Percentiles rank a stretch among this genome's conserved stretches.
Evolutionary conservation across 2,888 invertebrate genomes (phyloP).

Genomic region (Aethes cnicana): DNA sequence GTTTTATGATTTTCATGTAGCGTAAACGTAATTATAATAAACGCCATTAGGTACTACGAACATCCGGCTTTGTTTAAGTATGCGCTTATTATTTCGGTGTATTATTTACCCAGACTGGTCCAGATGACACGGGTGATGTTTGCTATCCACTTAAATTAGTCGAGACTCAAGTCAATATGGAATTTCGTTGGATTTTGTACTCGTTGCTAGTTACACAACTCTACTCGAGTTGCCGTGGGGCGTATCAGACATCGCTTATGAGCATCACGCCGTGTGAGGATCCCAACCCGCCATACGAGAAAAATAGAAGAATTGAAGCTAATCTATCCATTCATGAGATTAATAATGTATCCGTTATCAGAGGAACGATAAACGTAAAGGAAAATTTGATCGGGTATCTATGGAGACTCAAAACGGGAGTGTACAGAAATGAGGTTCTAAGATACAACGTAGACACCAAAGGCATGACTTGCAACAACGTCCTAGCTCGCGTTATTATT

Average conservation of each 20-base stretch:
- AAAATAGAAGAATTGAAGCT: slow-evolving; percentile 24
- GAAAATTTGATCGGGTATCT: slow-evolving; percentile 39
- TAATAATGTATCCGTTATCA: slow-evolving; percentile 38
- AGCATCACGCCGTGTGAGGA: slow-evolving; percentile 36
- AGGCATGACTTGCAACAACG: slow-evolving; percentile 42
- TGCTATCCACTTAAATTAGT: slow-evolving; percentile 7
- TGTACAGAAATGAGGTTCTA: slow-evolving; percentile 32
- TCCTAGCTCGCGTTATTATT: slow-evolving; percentile 39
- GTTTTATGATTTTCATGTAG: too few relatives aligned
- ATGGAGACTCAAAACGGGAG: slow-evolving; percentile 40
- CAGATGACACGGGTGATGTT: slow-evolving; percentile 5
- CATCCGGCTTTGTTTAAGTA: slow-evolving; percentile 1
- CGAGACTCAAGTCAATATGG: slow-evolving; percentile 10
- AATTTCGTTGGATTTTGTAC: slow-evolving; percentile 1
- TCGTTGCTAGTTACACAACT: slow-evolving; percentile 2
- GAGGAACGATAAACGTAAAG: slow-evolving; percentile 41
- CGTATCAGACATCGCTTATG: slow-evolving; percentile 26
- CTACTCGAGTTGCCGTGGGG: slow-evolving; percentile 1
- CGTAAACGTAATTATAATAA: neutral
- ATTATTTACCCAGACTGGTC: slow-evolving; percentile 10
- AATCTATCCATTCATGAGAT: slow-evolving; percentile 35
- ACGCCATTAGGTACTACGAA: slow-evolving; percentile 1
- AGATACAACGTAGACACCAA: slow-evolving; percentile 38
- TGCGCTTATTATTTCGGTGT: neutral
- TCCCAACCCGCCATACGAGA: slow-evolving; percentile 41